Evolutionary conservation across 2,797 vertebrate species (phyloP).

Genomic region (Sciaenops ocellatus): DNA sequence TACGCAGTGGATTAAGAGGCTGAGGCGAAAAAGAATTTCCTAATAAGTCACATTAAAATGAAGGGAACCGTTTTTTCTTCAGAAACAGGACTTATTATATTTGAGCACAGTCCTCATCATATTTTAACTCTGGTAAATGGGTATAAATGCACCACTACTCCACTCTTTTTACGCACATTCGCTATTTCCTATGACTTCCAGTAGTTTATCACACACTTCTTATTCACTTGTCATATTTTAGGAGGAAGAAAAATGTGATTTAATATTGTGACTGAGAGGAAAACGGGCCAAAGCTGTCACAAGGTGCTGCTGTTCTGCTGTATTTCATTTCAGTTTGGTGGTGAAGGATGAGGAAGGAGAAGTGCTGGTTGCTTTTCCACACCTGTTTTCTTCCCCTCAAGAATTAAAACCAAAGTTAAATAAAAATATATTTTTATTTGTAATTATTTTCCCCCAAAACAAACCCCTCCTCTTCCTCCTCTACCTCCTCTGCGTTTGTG

Average conservation of each 20-base stretch:
- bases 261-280: background rate
- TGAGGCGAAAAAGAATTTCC: background rate
- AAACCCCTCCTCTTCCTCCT: too few relatives aligned
- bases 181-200: background rate
- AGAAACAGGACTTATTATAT: background rate
- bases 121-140: background rate
- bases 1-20: background rate
- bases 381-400: constrained; percentile 43
- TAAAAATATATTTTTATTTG: too few relatives aligned
- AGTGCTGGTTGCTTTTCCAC: constrained; percentile 13
- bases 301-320: constrained; percentile 59
- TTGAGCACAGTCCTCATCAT: background rate
- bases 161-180: background rate
- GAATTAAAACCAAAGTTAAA: background rate
- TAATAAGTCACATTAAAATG: background rate
- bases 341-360: background rate
- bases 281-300: constrained; percentile 52
- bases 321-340: background rate
- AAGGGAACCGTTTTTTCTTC: accelerated
- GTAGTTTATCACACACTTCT: constrained; percentile 1
- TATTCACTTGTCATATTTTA: background rate
- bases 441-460: accelerated
- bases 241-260: constrained; percentile 27
- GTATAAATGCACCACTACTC: background rate
- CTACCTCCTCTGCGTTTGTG: too few relatives aligned